A percentile compares a stretch with the other conserved stretches of the same genome.
Conservation (phyloP, 2,113 vertebrate species). For the Phasianus colchicus region DNA sequence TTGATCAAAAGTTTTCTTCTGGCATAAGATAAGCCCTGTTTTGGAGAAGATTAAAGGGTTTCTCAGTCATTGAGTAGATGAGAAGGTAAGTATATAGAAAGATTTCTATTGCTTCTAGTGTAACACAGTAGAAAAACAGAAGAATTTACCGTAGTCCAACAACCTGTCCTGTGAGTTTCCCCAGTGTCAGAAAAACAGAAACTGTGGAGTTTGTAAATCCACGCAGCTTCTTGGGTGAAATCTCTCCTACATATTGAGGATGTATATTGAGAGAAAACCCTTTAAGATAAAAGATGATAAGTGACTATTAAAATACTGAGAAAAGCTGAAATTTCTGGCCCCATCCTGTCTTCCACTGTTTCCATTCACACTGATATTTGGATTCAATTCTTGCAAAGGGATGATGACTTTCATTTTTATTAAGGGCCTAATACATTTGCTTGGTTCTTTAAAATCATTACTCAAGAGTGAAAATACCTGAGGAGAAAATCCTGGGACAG, state of each 20-base stretch:
- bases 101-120: neutral
- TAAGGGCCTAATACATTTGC: neutral
- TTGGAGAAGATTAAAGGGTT: neutral
- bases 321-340: neutral
- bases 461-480: neutral
- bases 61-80: neutral
- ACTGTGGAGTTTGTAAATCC: constrained; percentile 79
- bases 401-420: neutral
- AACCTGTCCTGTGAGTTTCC: constrained; percentile 82
- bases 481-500: neutral
- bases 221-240: constrained; percentile 82
- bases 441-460: neutral
- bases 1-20: neutral
- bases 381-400: neutral
- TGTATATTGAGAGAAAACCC: constrained; percentile 82
- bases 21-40: neutral
- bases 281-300: constrained; percentile 25
- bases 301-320: neutral
- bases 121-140: neutral
- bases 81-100: neutral
- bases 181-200: constrained; percentile 79
- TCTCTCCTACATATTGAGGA: constrained; percentile 82
- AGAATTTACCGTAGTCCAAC: constrained; percentile 79
- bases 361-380: neutral
- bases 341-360: neutral